These are phyloP conservation scores for Hydrophis major DNA, from an alignment of 2,797 vertebrate genomes.

Conservation along the genomic window DNA sequence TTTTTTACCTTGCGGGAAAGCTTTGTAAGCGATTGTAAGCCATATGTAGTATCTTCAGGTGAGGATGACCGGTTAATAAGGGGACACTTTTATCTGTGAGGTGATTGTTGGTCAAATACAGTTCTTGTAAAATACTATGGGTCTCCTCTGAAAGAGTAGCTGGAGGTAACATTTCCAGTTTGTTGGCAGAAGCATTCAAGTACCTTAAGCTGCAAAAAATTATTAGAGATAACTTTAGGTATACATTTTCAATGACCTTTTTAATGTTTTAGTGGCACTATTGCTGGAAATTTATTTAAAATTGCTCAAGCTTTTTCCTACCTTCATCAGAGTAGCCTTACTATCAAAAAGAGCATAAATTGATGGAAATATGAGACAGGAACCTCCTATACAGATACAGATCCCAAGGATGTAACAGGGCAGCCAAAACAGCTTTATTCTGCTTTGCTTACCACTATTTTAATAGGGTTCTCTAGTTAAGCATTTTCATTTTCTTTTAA, in stretches of 20 bases:
- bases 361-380: neutral
- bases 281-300: neutral
- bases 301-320: neutral
- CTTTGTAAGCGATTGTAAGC: constrained; percentile 94
- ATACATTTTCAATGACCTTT: neutral
- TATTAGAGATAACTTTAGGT: constrained; percentile 2
- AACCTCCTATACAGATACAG: neutral
- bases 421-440: neutral
- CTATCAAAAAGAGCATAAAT: neutral
- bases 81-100: constrained; percentile 96
- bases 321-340: neutral
- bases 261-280: neutral
- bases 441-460: neutral
- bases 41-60: constrained; percentile 91
- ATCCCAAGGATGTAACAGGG: neutral
- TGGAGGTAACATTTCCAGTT: constrained; percentile 90
- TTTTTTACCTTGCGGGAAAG: constrained; percentile 90
- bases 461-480: neutral
- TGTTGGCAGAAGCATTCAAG: constrained; percentile 93
- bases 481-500: neutral
- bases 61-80: constrained; percentile 88
- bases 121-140: constrained; percentile 88
- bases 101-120: constrained; percentile 94
- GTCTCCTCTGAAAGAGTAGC: constrained; percentile 92
- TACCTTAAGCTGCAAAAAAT: constrained; percentile 82